A percentile compares a stretch with the other conserved stretches of the same genome.
phyloP scores from a whole-genome alignment of 2,888 invertebrate genomes.

The Oscheius sp. region DNA sequence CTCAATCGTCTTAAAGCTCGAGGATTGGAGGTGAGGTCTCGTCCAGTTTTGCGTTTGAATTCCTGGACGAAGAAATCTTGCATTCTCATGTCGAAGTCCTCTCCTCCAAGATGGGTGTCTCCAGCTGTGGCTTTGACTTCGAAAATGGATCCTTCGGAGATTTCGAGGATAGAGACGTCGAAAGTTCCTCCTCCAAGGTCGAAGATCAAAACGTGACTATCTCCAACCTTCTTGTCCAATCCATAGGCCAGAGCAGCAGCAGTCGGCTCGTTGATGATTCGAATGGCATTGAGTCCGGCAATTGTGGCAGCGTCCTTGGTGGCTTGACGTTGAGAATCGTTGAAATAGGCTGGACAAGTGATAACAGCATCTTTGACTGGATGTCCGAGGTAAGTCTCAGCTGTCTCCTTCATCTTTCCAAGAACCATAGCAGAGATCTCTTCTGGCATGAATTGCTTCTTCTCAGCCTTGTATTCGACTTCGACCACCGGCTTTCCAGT shows the following conservation, averaged over 20 bases:
- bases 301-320: conserved; percentile 73
- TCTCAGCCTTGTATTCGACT: conserved; percentile 86
- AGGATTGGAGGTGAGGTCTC: conserved; percentile 84
- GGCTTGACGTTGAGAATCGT: conserved; percentile 78
- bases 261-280: conserved; percentile 73
- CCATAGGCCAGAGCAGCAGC: conserved; percentile 85
- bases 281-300: conserved; percentile 72
- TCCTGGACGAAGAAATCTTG: conserved; percentile 71
- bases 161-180: conserved; percentile 59
- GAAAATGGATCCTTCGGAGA: conserved; percentile 53
- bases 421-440: conserved; percentile 69
- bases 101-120: conserved; percentile 75
- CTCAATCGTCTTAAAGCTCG: conserved; percentile 87
- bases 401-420: conserved; percentile 70
- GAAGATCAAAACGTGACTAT: conserved; percentile 62
- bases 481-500: conserved; percentile 70
- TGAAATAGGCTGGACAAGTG: conserved; percentile 86
- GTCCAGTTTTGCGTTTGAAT: conserved; percentile 79
- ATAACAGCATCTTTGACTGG: conserved; percentile 79
- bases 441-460: conserved; percentile 75
- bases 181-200: conserved; percentile 75
- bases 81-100: conserved; percentile 65
- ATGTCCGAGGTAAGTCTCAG: conserved; percentile 70
- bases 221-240: conserved; percentile 69
- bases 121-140: conserved; percentile 77